Conservation (phyloP, 2,888 invertebrate genomes). For the Smittia sp. region DNA sequence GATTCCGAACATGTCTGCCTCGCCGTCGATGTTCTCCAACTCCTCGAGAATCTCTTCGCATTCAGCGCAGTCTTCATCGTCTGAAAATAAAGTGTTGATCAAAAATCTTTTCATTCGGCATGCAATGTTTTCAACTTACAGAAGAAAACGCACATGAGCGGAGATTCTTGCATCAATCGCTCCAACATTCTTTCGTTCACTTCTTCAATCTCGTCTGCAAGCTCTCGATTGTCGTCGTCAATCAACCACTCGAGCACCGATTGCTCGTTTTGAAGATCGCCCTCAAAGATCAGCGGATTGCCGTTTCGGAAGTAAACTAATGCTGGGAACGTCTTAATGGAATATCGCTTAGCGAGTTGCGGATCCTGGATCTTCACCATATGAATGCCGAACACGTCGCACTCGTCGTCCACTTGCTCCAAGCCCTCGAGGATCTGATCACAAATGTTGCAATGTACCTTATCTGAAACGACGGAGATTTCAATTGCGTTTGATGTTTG, state of each 20-base stretch:
- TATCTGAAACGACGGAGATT: conserved; percentile 59
- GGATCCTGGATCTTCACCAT: conserved; percentile 92
- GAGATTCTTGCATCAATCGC: conserved; percentile 78
- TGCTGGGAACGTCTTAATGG: conserved; percentile 91
- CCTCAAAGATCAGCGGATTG: conserved; percentile 84
- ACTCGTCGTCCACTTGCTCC: conserved; percentile 87
- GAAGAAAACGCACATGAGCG: conserved; percentile 86
- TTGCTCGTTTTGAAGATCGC: conserved; percentile 88
- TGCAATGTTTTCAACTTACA: conserved; percentile 76
- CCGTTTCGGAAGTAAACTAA: conserved; percentile 89
- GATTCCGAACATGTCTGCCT: conserved; percentile 89
- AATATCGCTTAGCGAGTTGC: conserved; percentile 86
- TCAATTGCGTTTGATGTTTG: background rate
- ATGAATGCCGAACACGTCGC: conserved; percentile 88
- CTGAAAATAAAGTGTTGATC: conserved; percentile 52
- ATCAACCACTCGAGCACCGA: conserved; percentile 89
- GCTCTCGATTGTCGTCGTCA: conserved; percentile 88
- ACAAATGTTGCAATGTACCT: conserved; percentile 87
- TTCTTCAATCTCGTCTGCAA: conserved; percentile 91
- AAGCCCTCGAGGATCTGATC: conserved; percentile 84
- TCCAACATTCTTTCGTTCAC: conserved; percentile 88
- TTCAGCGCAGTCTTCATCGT: conserved; percentile 86
- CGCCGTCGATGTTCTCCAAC: conserved; percentile 91
- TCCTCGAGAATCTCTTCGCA: conserved; percentile 88
- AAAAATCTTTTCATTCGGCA: conserved; percentile 3